phyloP scores from a whole-genome alignment of 2,888 invertebrate genomes.

The Paralinhomoeus sp. region DNA sequence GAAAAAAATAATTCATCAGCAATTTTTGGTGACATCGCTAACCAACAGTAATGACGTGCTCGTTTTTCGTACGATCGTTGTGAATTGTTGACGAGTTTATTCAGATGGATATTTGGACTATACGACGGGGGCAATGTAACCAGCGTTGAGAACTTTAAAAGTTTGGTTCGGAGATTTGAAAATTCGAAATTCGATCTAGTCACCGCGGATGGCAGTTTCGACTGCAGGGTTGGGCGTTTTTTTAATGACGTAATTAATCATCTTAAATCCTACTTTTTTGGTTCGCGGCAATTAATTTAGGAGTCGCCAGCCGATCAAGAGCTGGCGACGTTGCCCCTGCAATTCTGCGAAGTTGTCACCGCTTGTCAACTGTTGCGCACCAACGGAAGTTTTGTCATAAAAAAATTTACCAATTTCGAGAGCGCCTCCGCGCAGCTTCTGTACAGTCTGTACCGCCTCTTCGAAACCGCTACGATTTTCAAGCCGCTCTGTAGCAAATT shows the following conservation, averaged over 20 bases:
- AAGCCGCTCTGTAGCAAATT: constrained; percentile 80
- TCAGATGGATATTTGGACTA: constrained; percentile 55
- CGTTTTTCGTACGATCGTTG: too few species aligned
- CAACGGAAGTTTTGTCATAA: constrained; percentile 56
- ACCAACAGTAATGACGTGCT: too few species aligned
- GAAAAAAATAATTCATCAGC: too few species aligned
- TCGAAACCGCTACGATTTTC: constrained; percentile 42
- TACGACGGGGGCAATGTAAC: constrained; percentile 68
- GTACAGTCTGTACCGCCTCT: constrained; percentile 51
- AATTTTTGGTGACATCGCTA: too few species aligned
- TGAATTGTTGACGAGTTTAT: too few species aligned
- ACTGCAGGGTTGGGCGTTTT: constrained; percentile 45
- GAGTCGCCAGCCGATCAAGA: constrained; percentile 59
- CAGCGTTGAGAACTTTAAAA: constrained; percentile 42
- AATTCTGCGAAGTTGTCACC: constrained; percentile 57
- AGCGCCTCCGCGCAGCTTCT: constrained; percentile 51
- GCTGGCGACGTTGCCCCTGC: constrained; percentile 46
- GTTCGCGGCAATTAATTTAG: background rate
- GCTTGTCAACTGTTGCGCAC: constrained; percentile 45
- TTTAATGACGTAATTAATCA: too few species aligned
- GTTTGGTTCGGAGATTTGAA: constrained; percentile 27
- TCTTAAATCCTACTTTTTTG: background rate
- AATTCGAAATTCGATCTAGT: constrained; percentile 25
- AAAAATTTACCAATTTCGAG: constrained; percentile 73
- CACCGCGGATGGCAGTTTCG: constrained; percentile 80